Percentiles rank a stretch among this genome's conserved stretches.
Evolutionary conservation across 2,113 vertebrate genomes (phyloP).

Genomic region (Chloropsis hardwickii): DNA sequence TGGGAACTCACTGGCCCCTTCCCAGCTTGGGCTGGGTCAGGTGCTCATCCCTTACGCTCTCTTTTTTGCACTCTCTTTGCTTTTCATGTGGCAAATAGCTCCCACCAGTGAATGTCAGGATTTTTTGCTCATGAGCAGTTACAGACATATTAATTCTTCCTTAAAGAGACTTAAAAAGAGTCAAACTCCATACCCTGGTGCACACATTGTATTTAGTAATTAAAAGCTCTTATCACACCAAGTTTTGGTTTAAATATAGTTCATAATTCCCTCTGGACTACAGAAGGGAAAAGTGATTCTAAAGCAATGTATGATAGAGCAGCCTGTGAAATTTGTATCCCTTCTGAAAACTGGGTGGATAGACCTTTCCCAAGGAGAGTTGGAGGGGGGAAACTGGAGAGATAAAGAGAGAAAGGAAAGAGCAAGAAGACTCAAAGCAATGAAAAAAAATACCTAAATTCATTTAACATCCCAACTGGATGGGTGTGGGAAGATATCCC

Average conservation of each 20-base stretch:
- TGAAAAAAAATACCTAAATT: background rate
- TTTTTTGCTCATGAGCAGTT: background rate
- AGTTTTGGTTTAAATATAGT: slow-evolving; percentile 29
- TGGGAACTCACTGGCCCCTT: background rate
- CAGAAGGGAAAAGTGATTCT: background rate
- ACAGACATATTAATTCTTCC: background rate
- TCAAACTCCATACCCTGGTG: background rate
- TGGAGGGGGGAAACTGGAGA: background rate
- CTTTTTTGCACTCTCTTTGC: background rate
- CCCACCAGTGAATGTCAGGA: background rate
- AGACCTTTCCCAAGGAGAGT: background rate
- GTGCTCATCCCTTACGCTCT: background rate
- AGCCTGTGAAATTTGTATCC: background rate
- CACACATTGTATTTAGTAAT: slow-evolving; percentile 6
- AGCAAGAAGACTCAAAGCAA: background rate
- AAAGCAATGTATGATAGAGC: background rate
- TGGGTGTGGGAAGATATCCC: background rate
- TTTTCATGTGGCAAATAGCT: background rate
- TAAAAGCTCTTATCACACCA: background rate
- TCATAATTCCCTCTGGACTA: background rate
- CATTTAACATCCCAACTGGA: background rate
- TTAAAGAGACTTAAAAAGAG: background rate
- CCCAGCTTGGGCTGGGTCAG: background rate
- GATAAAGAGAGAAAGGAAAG: background rate
- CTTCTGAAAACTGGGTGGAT: background rate